These are phyloP conservation scores for Stenodema calcarata DNA, from an alignment of 2,888 invertebrate genomes.

Conservation along the genomic window DNA sequence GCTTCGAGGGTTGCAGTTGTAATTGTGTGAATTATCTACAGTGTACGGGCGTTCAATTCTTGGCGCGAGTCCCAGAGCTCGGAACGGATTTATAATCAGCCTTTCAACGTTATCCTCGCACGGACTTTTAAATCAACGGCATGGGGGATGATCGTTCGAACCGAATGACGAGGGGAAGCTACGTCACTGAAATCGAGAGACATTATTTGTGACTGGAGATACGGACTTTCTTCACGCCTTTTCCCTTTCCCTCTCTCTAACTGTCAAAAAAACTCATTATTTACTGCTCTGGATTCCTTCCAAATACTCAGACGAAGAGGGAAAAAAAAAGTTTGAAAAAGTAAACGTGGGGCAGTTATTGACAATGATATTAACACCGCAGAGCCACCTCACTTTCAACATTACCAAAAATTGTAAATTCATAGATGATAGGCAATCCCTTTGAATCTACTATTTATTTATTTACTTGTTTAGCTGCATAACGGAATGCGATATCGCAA, in stretches of 20 bases:
- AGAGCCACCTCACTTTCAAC: too few relatives aligned
- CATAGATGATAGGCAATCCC: too few relatives aligned
- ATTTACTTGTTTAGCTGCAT: too few relatives aligned
- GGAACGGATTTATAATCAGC: background rate
- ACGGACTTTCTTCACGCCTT: background rate
- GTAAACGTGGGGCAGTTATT: background rate
- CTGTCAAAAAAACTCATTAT: background rate
- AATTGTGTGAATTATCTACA: too few relatives aligned
- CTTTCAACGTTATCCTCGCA: background rate
- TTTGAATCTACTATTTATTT: too few relatives aligned
- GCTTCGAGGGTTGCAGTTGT: too few relatives aligned
- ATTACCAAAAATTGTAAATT: too few relatives aligned
- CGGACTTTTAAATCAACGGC: background rate
- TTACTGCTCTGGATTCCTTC: background rate
- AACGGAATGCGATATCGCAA: too few relatives aligned
- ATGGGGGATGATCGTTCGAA: background rate
- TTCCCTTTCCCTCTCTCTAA: background rate
- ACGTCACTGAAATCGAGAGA: background rate
- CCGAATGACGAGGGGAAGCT: background rate
- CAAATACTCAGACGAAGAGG: background rate
- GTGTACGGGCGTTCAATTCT: background rate
- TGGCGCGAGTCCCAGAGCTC: background rate
- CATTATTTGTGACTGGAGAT: background rate
- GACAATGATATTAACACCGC: background rate
- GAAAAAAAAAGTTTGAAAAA: background rate